A percentile compares a stretch with the other conserved stretches of the same genome.
These are phyloP conservation scores for Melanotus villosus DNA, from an alignment of 2,888 invertebrate genomes.

Conservation along the genomic window DNA sequence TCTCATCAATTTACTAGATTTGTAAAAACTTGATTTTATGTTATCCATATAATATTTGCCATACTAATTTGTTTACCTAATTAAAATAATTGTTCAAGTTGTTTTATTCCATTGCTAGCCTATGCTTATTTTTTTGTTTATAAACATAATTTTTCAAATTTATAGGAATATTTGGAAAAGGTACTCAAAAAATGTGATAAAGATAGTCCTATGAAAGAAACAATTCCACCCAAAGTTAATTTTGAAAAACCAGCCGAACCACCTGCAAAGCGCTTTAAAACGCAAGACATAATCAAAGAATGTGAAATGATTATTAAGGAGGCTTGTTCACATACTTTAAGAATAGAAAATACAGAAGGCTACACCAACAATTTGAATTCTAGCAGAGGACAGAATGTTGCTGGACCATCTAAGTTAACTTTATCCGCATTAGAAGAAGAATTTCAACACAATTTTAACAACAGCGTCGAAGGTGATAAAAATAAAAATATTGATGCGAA, in stretches of 20 bases:
- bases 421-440: constrained; percentile 19
- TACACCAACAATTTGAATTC: neutral
- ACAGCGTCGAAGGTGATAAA: neutral
- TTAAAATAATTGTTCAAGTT: too few species aligned
- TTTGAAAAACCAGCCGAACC: constrained; percentile 10
- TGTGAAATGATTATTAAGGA: constrained; percentile 45
- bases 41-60: too few species aligned
- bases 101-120: too few species aligned
- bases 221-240: neutral
- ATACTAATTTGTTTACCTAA: too few species aligned
- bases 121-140: too few species aligned
- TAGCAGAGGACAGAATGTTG: neutral
- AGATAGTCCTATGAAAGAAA: neutral
- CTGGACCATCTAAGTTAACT: constrained; percentile 8
- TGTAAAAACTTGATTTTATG: too few species aligned
- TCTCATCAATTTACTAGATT: too few species aligned
- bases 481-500: neutral
- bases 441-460: constrained; percentile 25
- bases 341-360: constrained; percentile 30
- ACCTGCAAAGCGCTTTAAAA: constrained; percentile 40
- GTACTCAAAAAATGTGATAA: constrained; percentile 36
- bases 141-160: too few species aligned
- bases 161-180: constrained; percentile 45
- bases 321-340: constrained; percentile 35
- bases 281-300: constrained; percentile 44